Conservation (phyloP, 2,888 invertebrate species). For the Alloplasta piceator region DNA sequence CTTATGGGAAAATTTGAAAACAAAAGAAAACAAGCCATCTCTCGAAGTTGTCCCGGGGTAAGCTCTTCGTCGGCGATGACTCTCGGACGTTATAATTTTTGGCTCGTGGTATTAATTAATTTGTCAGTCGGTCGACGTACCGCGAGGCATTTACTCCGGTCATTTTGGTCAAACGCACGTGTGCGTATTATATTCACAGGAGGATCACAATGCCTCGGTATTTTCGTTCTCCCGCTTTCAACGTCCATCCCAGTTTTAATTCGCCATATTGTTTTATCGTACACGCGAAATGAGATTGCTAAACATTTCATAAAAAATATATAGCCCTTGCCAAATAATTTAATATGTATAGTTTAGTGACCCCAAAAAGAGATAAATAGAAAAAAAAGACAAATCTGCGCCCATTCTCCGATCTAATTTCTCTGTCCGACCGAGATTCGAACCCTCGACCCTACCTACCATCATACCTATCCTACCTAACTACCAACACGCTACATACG, state of each 20-base stretch:
- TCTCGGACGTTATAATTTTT: conserved; percentile 2
- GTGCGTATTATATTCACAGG: conserved; percentile 10
- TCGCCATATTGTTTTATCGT: too few relatives aligned
- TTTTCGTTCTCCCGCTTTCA: conserved; percentile 47
- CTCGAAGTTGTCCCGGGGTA: not conserved
- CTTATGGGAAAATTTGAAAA: conserved; percentile 19
- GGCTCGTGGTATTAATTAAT: conserved; percentile 63
- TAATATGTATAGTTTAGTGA: too few relatives aligned
- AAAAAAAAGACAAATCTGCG: too few relatives aligned
- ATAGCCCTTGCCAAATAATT: too few relatives aligned
- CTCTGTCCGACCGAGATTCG: too few relatives aligned
- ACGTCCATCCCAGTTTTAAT: not conserved
- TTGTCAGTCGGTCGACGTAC: conserved; percentile 54
- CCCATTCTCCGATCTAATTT: too few relatives aligned
- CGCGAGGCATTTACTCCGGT: conserved; percentile 4
- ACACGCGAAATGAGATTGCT: too few relatives aligned
- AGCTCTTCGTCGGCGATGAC: not conserved
- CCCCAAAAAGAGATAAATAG: too few relatives aligned
- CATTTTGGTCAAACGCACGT: conserved; percentile 23
- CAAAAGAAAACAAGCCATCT: not conserved
- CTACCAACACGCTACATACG: too few relatives aligned
- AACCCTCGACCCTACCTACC: too few relatives aligned
- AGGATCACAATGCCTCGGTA: conserved; percentile 49
- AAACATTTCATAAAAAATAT: too few relatives aligned
- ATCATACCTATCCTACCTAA: too few relatives aligned